Conservation (phyloP, 2,113 vertebrate genomes). For the Ciconia stormi region DNA sequence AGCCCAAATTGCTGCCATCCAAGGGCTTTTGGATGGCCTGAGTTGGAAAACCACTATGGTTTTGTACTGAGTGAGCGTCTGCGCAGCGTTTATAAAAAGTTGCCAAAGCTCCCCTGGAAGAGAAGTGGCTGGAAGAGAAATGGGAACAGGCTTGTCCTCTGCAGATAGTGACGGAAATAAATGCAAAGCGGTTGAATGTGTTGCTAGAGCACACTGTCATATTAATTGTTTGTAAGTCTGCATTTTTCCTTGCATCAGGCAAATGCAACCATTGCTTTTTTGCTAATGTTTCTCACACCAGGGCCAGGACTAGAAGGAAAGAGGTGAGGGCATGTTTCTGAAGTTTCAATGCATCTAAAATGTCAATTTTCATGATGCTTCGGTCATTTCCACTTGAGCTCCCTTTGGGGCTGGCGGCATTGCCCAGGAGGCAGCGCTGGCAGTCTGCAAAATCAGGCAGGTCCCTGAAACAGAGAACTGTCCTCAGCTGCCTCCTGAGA, state of each 20-base stretch:
- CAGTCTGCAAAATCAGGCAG: not conserved
- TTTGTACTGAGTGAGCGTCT: not conserved
- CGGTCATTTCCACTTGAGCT: not conserved
- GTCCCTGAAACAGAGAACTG: too few relatives aligned
- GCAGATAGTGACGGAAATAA: not conserved
- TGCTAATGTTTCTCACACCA: not conserved
- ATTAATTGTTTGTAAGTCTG: not conserved
- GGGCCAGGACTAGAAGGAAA: not conserved
- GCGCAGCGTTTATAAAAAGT: rapidly evolving
- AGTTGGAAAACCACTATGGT: not conserved
- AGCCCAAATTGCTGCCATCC: not conserved
- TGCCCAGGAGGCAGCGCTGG: not conserved
- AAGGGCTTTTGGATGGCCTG: not conserved
- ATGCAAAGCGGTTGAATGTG: not conserved
- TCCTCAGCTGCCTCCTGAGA: not conserved
- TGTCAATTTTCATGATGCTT: not conserved
- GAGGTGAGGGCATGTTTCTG: not conserved
- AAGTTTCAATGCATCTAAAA: not conserved
- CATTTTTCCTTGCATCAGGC: not conserved
- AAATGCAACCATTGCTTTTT: not conserved
- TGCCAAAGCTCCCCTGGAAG: not conserved
- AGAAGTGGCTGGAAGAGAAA: not conserved
- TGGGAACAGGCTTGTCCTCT: not conserved
- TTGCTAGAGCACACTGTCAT: not conserved
- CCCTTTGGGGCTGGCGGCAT: not conserved